Evolutionary conservation across 2,797 vertebrate species (phyloP).

Genomic region (Astyanax mexicanus): DNA sequence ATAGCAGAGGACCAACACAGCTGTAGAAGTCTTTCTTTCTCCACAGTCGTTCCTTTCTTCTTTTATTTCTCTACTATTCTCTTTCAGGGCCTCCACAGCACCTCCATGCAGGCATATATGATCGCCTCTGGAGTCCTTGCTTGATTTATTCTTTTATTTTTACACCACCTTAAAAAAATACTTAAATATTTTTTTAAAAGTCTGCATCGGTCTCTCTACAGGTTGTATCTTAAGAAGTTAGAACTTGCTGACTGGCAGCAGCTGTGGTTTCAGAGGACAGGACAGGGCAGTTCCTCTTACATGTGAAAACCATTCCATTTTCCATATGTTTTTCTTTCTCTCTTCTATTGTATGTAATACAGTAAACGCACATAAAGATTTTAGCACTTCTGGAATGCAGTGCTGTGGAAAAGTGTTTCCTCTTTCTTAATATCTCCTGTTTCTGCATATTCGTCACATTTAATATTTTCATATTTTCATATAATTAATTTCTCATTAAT

Average conservation of each 20-base stretch:
- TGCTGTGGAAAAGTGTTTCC: no score
- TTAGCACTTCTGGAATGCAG: slow-evolving; percentile 33
- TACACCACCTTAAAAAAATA: slow-evolving; percentile 7
- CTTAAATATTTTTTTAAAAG: neutral
- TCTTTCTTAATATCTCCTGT: no score
- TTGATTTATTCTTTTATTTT: slow-evolving; percentile 33
- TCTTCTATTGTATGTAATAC: slow-evolving; percentile 33
- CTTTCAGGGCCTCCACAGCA: slow-evolving; percentile 6
- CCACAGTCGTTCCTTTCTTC: neutral
- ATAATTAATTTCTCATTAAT: no score
- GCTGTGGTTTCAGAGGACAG: slow-evolving; percentile 4
- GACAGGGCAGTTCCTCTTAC: slow-evolving; percentile 30
- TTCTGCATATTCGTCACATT: no score
- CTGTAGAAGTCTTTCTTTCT: slow-evolving; percentile 59
- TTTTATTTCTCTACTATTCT: slow-evolving; percentile 2
- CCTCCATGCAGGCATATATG: slow-evolving; percentile 2
- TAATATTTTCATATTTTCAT: no score
- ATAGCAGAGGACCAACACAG: slow-evolving; percentile 77
- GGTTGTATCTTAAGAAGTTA: neutral
- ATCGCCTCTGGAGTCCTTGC: slow-evolving; percentile 8
- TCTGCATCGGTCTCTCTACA: neutral
- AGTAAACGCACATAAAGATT: slow-evolving; percentile 41
- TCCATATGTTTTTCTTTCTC: slow-evolving; percentile 13
- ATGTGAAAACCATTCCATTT: slow-evolving; percentile 27
- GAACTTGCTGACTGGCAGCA: slow-evolving; percentile 20